Base-by-base conservation (phyloP, 1,140 invertebrate species). In the Triops cancriformis region DNA sequence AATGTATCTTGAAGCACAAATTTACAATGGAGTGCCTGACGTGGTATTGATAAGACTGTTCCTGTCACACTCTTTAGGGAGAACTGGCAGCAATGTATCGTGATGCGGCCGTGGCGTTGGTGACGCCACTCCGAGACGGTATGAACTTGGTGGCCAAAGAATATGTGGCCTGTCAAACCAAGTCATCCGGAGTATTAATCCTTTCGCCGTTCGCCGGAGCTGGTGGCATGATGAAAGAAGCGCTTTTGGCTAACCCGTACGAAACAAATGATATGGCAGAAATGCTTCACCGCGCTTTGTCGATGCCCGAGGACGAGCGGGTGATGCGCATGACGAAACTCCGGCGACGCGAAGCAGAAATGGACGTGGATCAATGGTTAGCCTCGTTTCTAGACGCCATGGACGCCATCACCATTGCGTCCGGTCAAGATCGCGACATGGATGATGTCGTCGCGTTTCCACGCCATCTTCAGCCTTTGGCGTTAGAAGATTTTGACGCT, bases 61-160 rank as follows among this genome's bases (percentile, higher is more conserved):
- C 2, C 31, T 64, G 5, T 64, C 14, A 5, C 3, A n/a, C 23
- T 64, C 51, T 10, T 14, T 84, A 85, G 79, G 82, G 82, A 27
- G 82, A 85, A 76, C 80, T 86, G 73, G 82, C 85, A 31, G 85
- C 84, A 6, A 85, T 85, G 77, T 86, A 86, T 76, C 79, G 84
- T 28, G 85, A 85, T 75, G 82, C 85, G 1, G 82, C 83, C 26
- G 85, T 86, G 26, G 84, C 82, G 9, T 78, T 86, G 31, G 83
- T 86, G 0, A 85, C 85, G 1, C 85, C 85, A n/a, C 81, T 86
- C 12, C 78, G 84, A 31, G 86, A 86, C 80, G 86, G 86, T 10
- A 86, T 86, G 86, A 86, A 86, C 79, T 79, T 86, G n/a, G 86
- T 86, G 5, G 85, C 86, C 14, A 87, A 86, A 80, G 86, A 86